phyloP scores from a whole-genome alignment of 2,888 invertebrate genomes.

The Meiosimyza decipiens region DNA sequence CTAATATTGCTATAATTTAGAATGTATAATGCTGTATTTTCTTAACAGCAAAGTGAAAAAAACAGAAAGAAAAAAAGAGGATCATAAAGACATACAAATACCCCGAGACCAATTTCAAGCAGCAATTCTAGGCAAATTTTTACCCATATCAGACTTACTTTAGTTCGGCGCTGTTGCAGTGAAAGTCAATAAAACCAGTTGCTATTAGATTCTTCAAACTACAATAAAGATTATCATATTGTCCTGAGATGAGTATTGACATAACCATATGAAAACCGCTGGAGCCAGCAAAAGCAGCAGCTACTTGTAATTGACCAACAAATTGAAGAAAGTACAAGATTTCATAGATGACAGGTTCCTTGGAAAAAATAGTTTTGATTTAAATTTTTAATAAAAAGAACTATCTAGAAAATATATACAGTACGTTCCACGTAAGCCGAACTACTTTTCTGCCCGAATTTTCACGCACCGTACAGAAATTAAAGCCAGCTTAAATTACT shows the following conservation, averaged over 20 bases:
- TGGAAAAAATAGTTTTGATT: background rate
- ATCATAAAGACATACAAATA: too few relatives aligned
- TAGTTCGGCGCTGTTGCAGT: constrained; percentile 16
- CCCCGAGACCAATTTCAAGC: too few relatives aligned
- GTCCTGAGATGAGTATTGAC: constrained; percentile 56
- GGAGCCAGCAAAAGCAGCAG: constrained; percentile 54
- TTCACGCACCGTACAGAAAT: too few relatives aligned
- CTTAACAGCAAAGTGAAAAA: too few relatives aligned
- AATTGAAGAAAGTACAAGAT: constrained; percentile 57
- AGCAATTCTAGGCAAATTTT: too few relatives aligned
- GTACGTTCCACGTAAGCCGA: too few relatives aligned
- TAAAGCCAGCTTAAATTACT: too few relatives aligned
- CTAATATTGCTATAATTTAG: too few relatives aligned
- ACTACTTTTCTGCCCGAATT: too few relatives aligned
- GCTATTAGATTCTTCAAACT: constrained; percentile 60
- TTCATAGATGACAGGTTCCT: constrained; percentile 56
- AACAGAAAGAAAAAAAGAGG: too few relatives aligned
- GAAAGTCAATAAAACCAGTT: constrained; percentile 42
- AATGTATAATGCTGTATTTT: too few relatives aligned
- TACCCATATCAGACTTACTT: constrained; percentile 44
- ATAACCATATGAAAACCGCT: constrained; percentile 61
- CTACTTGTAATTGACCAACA: constrained; percentile 60
- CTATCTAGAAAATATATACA: background rate
- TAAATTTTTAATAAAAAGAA: background rate
- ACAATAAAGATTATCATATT: constrained; percentile 58